phyloP scores from a whole-genome alignment of 2,888 invertebrate species.

The Athetis lepigone region DNA sequence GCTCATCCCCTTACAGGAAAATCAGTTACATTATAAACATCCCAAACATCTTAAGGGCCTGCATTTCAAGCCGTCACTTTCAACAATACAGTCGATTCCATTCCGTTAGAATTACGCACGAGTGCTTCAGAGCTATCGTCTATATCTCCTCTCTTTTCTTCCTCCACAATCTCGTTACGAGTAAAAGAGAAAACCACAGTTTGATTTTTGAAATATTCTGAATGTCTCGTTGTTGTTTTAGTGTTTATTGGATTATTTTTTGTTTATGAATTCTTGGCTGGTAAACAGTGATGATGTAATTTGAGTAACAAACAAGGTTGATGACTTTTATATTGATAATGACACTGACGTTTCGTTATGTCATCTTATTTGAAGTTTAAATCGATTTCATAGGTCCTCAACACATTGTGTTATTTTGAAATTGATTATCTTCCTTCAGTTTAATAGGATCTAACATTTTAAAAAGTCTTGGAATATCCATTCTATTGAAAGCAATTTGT shows the following conservation, averaged over 20 bases:
- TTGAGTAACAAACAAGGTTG: slow-evolving; percentile 50
- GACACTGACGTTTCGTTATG: slow-evolving; percentile 51
- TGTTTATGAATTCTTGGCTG: slow-evolving; percentile 49
- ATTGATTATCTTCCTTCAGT: slow-evolving; percentile 17
- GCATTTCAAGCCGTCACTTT: slow-evolving; percentile 54
- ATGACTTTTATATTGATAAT: slow-evolving; percentile 44
- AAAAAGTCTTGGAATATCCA: not conserved
- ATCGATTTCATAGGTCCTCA: slow-evolving; percentile 37
- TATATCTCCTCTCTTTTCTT: slow-evolving; percentile 52
- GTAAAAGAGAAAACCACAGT: slow-evolving; percentile 45
- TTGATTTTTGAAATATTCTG: slow-evolving; percentile 63
- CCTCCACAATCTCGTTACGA: not conserved
- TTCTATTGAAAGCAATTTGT: not conserved
- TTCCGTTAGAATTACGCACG: slow-evolving; percentile 75
- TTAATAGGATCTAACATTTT: not conserved
- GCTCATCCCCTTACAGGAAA: slow-evolving; percentile 46
- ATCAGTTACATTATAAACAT: slow-evolving; percentile 58
- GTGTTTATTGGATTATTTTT: slow-evolving; percentile 62
- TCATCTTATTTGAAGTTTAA: slow-evolving; percentile 29
- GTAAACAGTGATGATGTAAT: slow-evolving; percentile 58
- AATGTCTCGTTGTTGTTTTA: slow-evolving; percentile 59
- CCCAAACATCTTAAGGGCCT: slow-evolving; percentile 55
- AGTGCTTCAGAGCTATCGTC: slow-evolving; percentile 59
- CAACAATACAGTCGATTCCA: slow-evolving; percentile 63
- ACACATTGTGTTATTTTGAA: slow-evolving; percentile 14